Conservation (phyloP, 2,797 vertebrate genomes). For the Onychomys torridus region DNA sequence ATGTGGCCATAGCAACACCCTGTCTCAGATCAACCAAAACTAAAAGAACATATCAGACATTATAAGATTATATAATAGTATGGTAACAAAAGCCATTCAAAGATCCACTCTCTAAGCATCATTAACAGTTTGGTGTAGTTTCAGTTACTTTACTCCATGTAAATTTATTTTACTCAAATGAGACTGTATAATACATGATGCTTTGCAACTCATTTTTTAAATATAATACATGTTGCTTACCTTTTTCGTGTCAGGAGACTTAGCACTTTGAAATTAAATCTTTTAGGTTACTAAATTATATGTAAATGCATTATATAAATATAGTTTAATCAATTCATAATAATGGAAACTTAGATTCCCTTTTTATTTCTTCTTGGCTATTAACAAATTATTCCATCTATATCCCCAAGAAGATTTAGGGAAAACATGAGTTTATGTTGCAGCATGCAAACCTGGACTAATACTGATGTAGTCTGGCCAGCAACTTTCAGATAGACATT, state of each 20-base stretch:
- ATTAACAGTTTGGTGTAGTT: constrained; percentile 2
- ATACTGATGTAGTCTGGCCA: not conserved
- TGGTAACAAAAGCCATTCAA: not conserved
- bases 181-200: not conserved
- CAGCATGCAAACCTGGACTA: not conserved
- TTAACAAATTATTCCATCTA: constrained; percentile 47
- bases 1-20: not conserved
- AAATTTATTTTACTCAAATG: constrained; percentile 50
- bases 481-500: constrained; percentile 31
- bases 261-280: constrained; percentile 2
- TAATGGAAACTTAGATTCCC: constrained; percentile 37
- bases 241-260: constrained; percentile 7
- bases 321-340: constrained; percentile 46
- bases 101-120: constrained; percentile 20
- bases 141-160: constrained; percentile 34
- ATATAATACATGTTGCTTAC: constrained; percentile 39
- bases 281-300: constrained; percentile 46
- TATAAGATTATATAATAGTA: not conserved
- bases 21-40: not conserved
- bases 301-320: not conserved
- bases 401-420: not conserved
- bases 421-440: constrained; percentile 18
- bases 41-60: not conserved
- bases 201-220: constrained; percentile 30
- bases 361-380: not conserved